phyloP scores from a whole-genome alignment of 2,888 invertebrate genomes.

The Luperina nickerlii region DNA sequence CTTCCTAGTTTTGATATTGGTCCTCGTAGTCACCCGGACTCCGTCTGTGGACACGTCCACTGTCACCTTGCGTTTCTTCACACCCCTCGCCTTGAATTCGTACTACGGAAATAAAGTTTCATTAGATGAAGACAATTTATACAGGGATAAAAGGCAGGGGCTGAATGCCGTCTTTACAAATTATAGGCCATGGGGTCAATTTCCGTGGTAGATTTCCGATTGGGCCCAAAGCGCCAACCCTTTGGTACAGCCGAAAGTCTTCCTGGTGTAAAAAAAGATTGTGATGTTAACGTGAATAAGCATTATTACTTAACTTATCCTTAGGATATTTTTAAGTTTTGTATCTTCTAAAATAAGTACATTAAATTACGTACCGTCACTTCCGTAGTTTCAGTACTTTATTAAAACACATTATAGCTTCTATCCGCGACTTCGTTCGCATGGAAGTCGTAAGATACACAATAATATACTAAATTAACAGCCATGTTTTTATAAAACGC shows the following conservation, averaged over 20 bases:
- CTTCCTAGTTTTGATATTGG: conserved; percentile 90
- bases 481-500: background rate
- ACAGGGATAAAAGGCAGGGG: background rate
- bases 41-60: conserved; percentile 98
- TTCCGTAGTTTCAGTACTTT: background rate
- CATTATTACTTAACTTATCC: background rate
- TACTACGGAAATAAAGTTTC: conserved; percentile 91
- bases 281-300: background rate
- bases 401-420: background rate
- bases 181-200: conserved; percentile 17
- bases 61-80: conserved; percentile 99
- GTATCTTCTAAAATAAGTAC: background rate
- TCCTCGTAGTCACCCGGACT: conserved; percentile 96
- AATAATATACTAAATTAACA: background rate
- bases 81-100: conserved; percentile 99
- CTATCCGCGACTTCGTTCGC: background rate
- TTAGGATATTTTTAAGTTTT: background rate
- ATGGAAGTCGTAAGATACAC: background rate
- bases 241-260: background rate
- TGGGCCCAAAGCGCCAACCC: background rate
- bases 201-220: conserved; percentile 29
- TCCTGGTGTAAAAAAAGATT: conserved; percentile 6
- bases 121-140: conserved; percentile 22
- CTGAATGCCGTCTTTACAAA: conserved; percentile 34
- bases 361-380: background rate